phyloP scores from a whole-genome alignment of 2,113 vertebrate species.

The Phoenicopterus ruber region DNA sequence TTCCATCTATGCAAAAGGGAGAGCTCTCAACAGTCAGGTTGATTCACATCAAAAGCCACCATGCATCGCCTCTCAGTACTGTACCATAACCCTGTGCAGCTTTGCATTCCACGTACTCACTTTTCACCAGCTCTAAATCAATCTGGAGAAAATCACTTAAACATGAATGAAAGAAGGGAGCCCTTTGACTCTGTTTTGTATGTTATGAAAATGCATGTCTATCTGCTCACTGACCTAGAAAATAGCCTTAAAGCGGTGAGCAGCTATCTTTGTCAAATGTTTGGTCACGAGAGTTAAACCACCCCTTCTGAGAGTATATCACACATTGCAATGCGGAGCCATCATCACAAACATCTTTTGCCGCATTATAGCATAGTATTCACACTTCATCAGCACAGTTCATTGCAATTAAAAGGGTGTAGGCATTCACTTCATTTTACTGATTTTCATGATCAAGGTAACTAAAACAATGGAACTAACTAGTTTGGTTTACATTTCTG shows the following conservation, averaged over 20 bases:
- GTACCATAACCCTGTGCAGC: not conserved
- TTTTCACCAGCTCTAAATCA: not conserved
- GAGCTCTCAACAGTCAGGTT: not conserved
- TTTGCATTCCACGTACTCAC: not conserved
- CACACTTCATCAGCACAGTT: not conserved
- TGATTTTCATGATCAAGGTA: not conserved
- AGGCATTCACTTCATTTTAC: not conserved
- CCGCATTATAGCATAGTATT: not conserved
- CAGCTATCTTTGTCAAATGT: not conserved
- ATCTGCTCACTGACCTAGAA: not conserved
- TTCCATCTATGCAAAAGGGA: not conserved
- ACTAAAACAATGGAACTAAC: not conserved
- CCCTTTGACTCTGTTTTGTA: not conserved
- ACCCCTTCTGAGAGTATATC: not conserved
- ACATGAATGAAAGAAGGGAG: not conserved
- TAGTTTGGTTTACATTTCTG: not conserved
- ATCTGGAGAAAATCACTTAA: not conserved
- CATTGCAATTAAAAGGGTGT: not conserved
- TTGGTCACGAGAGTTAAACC: not conserved
- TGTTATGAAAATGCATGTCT: not conserved
- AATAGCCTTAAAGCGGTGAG: not conserved
- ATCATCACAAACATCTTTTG: not conserved
- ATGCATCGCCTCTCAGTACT: not conserved
- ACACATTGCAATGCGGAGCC: fast-evolving
- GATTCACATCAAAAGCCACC: not conserved